Conservation (phyloP, 2,888 invertebrate species). For the Stratiomys singularior region DNA sequence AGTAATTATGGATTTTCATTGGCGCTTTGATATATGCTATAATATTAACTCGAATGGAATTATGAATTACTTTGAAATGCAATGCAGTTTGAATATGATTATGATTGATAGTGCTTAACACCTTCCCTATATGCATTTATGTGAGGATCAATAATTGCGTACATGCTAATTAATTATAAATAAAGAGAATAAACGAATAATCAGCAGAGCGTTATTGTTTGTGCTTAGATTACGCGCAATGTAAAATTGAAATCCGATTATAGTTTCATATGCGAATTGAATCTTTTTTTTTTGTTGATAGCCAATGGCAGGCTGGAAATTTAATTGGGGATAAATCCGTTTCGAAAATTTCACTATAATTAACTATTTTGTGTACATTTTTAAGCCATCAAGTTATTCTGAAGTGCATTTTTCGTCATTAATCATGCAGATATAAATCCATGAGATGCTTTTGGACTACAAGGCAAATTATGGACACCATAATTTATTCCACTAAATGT, state of each 20-base stretch:
- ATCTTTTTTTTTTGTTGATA: background rate
- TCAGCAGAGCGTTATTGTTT: background rate
- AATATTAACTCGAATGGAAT: slow-evolving; percentile 34
- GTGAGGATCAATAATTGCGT: background rate
- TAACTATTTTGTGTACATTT: too few relatives aligned
- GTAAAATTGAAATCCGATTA: background rate
- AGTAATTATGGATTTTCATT: background rate
- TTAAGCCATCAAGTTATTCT: too few relatives aligned
- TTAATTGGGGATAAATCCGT: too few relatives aligned
- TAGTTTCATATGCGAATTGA: background rate
- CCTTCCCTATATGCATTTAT: background rate
- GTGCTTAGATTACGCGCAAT: too few relatives aligned
- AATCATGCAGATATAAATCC: too few relatives aligned
- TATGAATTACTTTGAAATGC: slow-evolving; percentile 19
- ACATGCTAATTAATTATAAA: background rate
- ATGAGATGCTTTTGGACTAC: too few relatives aligned
- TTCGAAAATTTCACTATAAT: too few relatives aligned
- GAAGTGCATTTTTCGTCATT: too few relatives aligned
- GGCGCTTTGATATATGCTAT: slow-evolving; percentile 20
- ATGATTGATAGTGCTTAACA: background rate
- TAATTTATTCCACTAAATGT: too few relatives aligned
- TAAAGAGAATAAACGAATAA: background rate
- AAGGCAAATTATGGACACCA: too few relatives aligned
- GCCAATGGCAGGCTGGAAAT: too few relatives aligned
- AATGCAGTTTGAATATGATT: background rate